These are phyloP conservation scores for Tiliqua scincoides DNA, from an alignment of 2,113 vertebrate species.

Conservation along the genomic window DNA sequence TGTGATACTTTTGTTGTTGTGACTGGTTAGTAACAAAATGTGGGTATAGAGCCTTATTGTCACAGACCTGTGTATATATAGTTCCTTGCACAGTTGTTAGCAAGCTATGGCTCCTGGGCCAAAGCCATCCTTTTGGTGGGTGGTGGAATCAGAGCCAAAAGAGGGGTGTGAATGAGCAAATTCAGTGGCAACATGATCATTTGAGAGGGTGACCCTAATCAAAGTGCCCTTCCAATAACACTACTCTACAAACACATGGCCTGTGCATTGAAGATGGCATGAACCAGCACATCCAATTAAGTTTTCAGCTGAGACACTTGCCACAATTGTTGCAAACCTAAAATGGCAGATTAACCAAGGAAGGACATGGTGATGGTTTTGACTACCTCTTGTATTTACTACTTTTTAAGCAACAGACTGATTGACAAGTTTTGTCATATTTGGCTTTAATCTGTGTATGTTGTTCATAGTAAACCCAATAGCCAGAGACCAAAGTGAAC, in stretches of 20 bases:
- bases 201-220: not conserved
- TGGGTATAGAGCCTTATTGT: slow-evolving; percentile 38
- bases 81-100: slow-evolving; percentile 28
- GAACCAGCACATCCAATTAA: not conserved
- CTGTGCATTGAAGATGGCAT: too few species aligned
- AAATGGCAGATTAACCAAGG: slow-evolving; percentile 60
- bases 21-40: slow-evolving; percentile 64
- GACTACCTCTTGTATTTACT: slow-evolving; percentile 80
- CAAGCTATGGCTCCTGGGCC: not conserved
- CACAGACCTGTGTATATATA: slow-evolving; percentile 39
- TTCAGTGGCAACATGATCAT: not conserved
- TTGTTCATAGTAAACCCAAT: slow-evolving; percentile 73
- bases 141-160: not conserved
- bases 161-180: not conserved
- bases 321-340: slow-evolving; percentile 63
- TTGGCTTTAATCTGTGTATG: slow-evolving; percentile 72
- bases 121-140: not conserved
- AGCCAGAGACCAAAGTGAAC: slow-evolving; percentile 84
- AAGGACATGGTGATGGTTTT: slow-evolving; percentile 59
- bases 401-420: slow-evolving; percentile 68
- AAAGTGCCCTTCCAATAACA: not conserved
- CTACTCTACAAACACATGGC: not conserved
- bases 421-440: slow-evolving; percentile 71
- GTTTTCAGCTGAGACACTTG: slow-evolving; percentile 50
- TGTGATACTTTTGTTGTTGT: slow-evolving; percentile 66